Percentiles rank a stretch among this genome's conserved stretches.
phyloP scores from a whole-genome alignment of 2,797 vertebrate species.

The Naso thynnoides region DNA sequence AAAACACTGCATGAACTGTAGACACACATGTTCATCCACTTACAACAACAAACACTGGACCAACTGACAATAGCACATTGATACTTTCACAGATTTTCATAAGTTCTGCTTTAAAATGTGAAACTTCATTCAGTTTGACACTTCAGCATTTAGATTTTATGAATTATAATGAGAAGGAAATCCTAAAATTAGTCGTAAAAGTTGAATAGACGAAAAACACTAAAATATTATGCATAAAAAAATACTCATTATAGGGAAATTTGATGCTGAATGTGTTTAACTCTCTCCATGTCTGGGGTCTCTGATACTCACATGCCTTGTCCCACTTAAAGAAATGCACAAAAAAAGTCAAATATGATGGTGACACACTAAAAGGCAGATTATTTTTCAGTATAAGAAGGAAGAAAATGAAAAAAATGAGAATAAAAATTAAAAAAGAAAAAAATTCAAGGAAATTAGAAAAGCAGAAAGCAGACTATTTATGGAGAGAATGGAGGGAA shows the following conservation, averaged over 20 bases:
- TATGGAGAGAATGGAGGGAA: not conserved
- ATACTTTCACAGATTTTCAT: not conserved
- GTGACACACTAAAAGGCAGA: constrained; percentile 19
- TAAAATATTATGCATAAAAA: too few relatives aligned
- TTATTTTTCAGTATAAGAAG: constrained; percentile 32
- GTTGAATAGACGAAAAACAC: not conserved
- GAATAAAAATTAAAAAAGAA: not conserved
- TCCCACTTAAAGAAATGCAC: constrained; percentile 85
- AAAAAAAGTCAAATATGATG: constrained; percentile 43
- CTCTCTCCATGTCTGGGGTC: constrained; percentile 98
- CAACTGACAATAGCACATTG: not conserved
- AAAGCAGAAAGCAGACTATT: not conserved
- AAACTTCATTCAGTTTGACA: constrained; percentile 33
- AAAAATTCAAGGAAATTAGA: not conserved
- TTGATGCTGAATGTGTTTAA: constrained; percentile 97
- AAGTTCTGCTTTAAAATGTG: not conserved
- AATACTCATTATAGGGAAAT: too few relatives aligned
- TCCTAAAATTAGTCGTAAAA: constrained; percentile 23
- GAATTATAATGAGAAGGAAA: not conserved
- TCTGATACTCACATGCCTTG: constrained; percentile 94
- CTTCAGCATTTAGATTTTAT: constrained; percentile 26
- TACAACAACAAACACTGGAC: constrained; percentile 18
- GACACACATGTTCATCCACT: constrained; percentile 24
- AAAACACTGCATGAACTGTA: constrained; percentile 28
- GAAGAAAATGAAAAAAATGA: not conserved